phyloP scores from a whole-genome alignment of 2,888 invertebrate genomes.

The Sycophila texana region DNA sequence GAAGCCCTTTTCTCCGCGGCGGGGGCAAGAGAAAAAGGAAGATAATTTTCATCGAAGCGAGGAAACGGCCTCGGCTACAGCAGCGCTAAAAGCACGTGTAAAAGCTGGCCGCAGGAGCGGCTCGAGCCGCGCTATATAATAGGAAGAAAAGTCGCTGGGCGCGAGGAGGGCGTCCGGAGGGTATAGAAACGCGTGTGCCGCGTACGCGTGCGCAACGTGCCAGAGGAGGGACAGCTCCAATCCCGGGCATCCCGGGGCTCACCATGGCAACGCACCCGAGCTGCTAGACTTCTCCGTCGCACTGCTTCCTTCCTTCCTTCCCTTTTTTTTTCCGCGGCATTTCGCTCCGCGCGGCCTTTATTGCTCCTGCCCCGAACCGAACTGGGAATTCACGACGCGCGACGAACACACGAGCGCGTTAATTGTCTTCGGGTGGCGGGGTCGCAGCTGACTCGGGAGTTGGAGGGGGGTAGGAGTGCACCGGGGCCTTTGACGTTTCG shows the following conservation, averaged over 20 bases:
- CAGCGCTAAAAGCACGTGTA: neutral
- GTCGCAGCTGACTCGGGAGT: no score
- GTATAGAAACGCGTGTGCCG: neutral
- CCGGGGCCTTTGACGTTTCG: no score
- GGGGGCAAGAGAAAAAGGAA: neutral
- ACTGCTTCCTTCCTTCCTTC: neutral
- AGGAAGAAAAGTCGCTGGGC: neutral
- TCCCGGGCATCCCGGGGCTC: slow-evolving; percentile 73
- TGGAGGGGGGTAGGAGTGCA: no score
- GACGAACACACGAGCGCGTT: neutral
- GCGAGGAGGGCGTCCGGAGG: neutral
- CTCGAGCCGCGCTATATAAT: neutral
- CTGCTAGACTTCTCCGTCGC: slow-evolving; percentile 17
- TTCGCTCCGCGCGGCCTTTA: neutral
- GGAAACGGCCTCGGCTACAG: neutral
- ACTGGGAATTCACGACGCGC: neutral
- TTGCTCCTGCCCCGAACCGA: no score
- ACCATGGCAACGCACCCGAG: slow-evolving; percentile 68
- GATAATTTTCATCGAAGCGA: neutral
- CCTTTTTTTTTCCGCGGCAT: neutral
- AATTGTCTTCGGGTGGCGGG: neutral
- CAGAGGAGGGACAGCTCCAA: slow-evolving; percentile 58
- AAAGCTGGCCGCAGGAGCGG: neutral
- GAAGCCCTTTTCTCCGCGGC: no score
- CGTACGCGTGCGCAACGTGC: neutral